Evolutionary conservation across 2,797 vertebrate genomes (phyloP).

Genomic region (Anabas testudineus): DNA sequence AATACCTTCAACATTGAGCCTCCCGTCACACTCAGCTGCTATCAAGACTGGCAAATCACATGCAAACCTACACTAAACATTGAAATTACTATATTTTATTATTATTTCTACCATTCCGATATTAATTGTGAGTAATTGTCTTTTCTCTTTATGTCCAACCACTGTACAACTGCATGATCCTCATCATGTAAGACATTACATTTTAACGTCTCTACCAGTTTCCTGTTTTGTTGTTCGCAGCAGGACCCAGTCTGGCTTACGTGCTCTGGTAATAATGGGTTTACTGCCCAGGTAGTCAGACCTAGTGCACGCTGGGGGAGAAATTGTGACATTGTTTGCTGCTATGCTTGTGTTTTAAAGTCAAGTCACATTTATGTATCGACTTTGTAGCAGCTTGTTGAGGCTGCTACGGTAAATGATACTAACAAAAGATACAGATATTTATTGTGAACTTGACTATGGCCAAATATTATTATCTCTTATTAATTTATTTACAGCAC

Average conservation of each 20-base stretch:
- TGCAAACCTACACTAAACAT: too few species aligned
- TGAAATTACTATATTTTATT: too few species aligned
- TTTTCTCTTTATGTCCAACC: constrained; percentile 18
- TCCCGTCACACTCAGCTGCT: too few species aligned
- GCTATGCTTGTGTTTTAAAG: background rate
- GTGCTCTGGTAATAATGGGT: background rate
- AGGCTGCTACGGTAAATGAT: background rate
- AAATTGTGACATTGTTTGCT: background rate
- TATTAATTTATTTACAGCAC: background rate
- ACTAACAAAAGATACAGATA: background rate
- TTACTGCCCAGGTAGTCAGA: background rate
- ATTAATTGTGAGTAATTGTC: too few species aligned
- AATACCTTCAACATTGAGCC: too few species aligned
- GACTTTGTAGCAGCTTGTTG: background rate
- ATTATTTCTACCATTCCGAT: too few species aligned
- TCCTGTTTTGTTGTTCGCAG: background rate
- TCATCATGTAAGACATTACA: constrained; percentile 46
- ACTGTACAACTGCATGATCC: background rate
- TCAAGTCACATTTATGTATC: background rate
- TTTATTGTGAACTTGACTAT: background rate
- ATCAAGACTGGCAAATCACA: too few species aligned
- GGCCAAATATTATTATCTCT: background rate
- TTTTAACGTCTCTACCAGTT: background rate
- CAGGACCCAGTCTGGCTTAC: background rate
- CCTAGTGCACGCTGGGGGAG: background rate